Evolutionary conservation across 2,888 invertebrate species (phyloP), one percentile per base, ranked within the genome.

Genomic region (Pyrrhia umbra): DNA sequence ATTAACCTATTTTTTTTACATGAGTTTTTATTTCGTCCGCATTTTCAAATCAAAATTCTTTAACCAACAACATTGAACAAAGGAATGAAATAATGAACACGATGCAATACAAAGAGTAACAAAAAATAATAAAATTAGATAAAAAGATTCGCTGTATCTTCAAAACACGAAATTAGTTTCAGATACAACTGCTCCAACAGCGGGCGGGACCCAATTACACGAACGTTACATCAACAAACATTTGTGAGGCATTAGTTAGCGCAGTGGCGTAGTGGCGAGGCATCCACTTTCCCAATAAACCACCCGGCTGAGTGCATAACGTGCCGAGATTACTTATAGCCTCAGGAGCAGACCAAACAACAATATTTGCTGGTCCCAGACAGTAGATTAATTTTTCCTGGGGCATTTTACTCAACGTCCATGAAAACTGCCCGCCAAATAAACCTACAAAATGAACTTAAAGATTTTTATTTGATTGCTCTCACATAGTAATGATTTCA

Each of bases 291-390:
- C 87, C 91, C 91, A 92, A 92, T 92, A 93, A 92, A 91, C 88
- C 87, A 83, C 79, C 87, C 89, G 86, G 80, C 85, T 80, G 86
- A 91, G 90, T 90, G 91, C 90, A 92, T 92, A 91, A 91, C 91
- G 92, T 90, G 90, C 90, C 85, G 88, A 88, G 92, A 93, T 93
- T 93, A 92, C 92, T 92, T 91, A 92, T 90, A 89, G 90, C 90
- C 88, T 79, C 87, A 85, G 86, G 86, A 86, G 85, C 82, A 75
- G 84, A 85, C 89, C 92, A 92, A 92, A 93, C 92, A 92, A 93
- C 90, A 92, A 92, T 92, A 92, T 92, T 93, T 92, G 92, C 86
- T 87, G 88, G 89, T 82, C 84, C 86, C 88, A 88, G 89, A 88
- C 90, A 90, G 88, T 87, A 91, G 90, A 92, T 93, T 92, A 92